Conservation (phyloP, 2,113 vertebrate genomes). For the Oophaga pumilio region DNA sequence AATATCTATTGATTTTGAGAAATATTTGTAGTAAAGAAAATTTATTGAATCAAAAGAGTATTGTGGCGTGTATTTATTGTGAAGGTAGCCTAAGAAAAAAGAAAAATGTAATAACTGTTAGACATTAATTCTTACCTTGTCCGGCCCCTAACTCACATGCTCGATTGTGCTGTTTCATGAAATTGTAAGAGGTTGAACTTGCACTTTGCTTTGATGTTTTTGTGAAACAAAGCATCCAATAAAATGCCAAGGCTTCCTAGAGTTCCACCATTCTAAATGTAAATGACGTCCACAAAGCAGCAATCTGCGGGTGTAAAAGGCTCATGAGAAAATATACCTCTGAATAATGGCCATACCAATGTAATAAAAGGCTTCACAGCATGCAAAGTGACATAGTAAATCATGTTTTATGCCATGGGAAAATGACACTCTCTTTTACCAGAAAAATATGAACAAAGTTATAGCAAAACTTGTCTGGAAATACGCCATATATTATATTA, state of each 20-base stretch:
- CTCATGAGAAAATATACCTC: slow-evolving; percentile 17
- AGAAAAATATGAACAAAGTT: slow-evolving; percentile 10
- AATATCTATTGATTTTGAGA: no score
- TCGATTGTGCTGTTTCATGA: not conserved
- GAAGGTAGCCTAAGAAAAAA: not conserved
- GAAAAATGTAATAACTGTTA: not conserved
- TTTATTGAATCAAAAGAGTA: no score
- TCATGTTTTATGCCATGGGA: slow-evolving; percentile 30
- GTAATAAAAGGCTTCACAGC: slow-evolving; percentile 46
- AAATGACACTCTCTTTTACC: slow-evolving; percentile 19
- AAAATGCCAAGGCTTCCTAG: slow-evolving; percentile 11
- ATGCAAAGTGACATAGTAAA: slow-evolving; percentile 34
- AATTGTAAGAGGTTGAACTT: not conserved
- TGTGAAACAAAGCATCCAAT: slow-evolving; percentile 5
- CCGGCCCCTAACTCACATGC: not conserved
- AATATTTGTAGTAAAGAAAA: no score
- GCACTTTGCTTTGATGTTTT: not conserved
- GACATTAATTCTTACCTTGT: not conserved
- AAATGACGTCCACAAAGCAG: slow-evolving; percentile 32
- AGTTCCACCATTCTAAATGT: slow-evolving; percentile 24
- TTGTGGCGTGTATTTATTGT: no score
- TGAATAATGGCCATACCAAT: slow-evolving; percentile 47
- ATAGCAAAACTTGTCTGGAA: not conserved
- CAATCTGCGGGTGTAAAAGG: not conserved
- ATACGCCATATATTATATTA: not conserved